A percentile compares a stretch with the other conserved stretches of the same genome.
phyloP scores from a whole-genome alignment of 2,888 invertebrate species.

The Microplitis manilae region DNA sequence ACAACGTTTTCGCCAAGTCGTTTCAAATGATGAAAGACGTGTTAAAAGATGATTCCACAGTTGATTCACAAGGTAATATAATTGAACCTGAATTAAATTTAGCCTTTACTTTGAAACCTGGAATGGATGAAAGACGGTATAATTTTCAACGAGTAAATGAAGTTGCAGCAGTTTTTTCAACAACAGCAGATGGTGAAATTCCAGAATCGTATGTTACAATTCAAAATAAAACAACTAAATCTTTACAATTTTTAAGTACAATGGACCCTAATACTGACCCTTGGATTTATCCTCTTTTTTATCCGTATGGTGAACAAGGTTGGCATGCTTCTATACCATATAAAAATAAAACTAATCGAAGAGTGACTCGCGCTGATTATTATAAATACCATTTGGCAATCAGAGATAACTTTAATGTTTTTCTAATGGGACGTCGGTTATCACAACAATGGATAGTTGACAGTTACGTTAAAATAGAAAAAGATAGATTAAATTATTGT shows the following conservation, averaged over 20 bases:
- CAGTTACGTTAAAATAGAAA: slow-evolving; percentile 31
- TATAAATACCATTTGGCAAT: slow-evolving; percentile 31
- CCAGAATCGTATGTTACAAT: slow-evolving; percentile 14
- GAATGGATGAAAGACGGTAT: background rate
- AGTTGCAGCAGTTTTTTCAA: slow-evolving; percentile 6
- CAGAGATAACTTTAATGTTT: no score
- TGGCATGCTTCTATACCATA: slow-evolving; percentile 1
- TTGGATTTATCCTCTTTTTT: slow-evolving; percentile 7
- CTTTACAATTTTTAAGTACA: background rate
- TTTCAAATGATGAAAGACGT: slow-evolving; percentile 6
- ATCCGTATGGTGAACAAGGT: slow-evolving; percentile 1
- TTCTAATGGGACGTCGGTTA: slow-evolving; percentile 28
- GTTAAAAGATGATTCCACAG: background rate
- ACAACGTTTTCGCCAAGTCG: slow-evolving; percentile 15
- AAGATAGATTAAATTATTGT: slow-evolving; percentile 23
- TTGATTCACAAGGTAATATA: background rate
- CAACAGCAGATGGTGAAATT: slow-evolving; percentile 6
- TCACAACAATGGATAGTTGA: slow-evolving; percentile 1
- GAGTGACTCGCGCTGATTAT: slow-evolving; percentile 28
- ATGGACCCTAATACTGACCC: slow-evolving; percentile 9
- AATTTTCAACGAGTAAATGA: background rate
- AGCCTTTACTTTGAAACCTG: no score
- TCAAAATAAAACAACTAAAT: background rate
- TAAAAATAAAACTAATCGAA: background rate
- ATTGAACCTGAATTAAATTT: background rate